These are phyloP conservation scores for Menidia menidia DNA, from an alignment of 2,797 vertebrate genomes.

Conservation along the genomic window DNA sequence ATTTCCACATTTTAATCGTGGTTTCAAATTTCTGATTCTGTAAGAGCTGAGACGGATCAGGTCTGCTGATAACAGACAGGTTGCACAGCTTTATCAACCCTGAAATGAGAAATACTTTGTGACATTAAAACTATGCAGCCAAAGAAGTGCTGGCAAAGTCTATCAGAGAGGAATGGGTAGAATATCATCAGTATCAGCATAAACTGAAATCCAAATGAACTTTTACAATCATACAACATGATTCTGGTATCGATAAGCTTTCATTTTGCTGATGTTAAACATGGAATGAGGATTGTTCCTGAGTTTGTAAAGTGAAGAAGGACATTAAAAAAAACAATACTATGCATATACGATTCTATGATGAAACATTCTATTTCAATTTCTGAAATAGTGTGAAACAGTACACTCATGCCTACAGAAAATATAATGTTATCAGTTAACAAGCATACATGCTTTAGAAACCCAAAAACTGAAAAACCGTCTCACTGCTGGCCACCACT, in stretches of 20 bases:
- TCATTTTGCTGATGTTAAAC: background rate
- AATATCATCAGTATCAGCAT: background rate
- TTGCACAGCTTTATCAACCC: conserved; percentile 65
- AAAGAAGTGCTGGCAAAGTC: conserved; percentile 25
- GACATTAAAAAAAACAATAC: background rate
- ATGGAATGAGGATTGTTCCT: background rate
- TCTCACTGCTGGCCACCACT: no score
- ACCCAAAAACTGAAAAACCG: no score
- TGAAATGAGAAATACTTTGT: conserved; percentile 65
- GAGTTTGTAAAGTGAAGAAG: no score
- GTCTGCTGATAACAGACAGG: conserved; percentile 45
- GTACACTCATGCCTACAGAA: no score
- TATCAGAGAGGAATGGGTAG: conserved; percentile 18
- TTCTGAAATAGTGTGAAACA: no score
- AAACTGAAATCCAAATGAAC: conserved; percentile 50
- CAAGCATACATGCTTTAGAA: no score
- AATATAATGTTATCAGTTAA: no score
- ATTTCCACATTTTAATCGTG: conserved; percentile 54
- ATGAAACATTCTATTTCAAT: no score
- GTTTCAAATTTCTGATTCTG: conserved; percentile 48
- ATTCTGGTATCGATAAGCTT: conserved; percentile 11
- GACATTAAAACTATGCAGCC: conserved; percentile 55
- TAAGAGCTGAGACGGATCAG: conserved; percentile 49
- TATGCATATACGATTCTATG: no score
- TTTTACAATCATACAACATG: conserved; percentile 15